Percentiles rank a stretch among this genome's conserved stretches.
phyloP scores from a whole-genome alignment of 2,888 invertebrate genomes.

The Elaeidobius kamerunicus region DNA sequence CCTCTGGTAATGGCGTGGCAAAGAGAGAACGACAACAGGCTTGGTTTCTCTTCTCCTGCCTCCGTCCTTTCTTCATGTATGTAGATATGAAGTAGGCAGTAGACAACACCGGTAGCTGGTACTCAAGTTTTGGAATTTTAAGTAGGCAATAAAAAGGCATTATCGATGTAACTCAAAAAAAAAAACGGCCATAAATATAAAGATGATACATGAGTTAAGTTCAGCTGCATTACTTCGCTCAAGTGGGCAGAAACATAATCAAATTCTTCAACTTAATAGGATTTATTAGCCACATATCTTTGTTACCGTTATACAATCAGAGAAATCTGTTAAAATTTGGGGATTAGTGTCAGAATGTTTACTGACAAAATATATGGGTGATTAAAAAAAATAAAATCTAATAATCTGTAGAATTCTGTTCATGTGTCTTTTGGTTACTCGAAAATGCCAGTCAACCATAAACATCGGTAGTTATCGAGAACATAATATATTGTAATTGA shows the following conservation, averaged over 20 bases:
- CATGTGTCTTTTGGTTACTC: too few relatives aligned
- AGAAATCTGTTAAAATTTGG: neutral
- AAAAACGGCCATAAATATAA: constrained; percentile 18
- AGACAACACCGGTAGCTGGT: constrained; percentile 31
- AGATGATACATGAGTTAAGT: constrained; percentile 13
- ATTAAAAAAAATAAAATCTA: too few relatives aligned
- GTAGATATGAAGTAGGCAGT: constrained; percentile 27
- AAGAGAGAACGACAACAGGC: constrained; percentile 19
- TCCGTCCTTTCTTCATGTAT: constrained; percentile 22
- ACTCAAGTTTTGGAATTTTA: constrained; percentile 31
- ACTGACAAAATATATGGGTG: too few relatives aligned
- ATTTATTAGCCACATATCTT: too few relatives aligned
- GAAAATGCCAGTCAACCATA: too few relatives aligned
- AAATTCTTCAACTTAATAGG: constrained; percentile 7
- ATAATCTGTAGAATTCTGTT: too few relatives aligned
- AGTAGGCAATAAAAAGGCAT: constrained; percentile 30
- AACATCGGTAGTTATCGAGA: too few relatives aligned
- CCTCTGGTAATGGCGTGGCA: constrained; percentile 8
- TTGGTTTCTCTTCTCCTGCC: constrained; percentile 23
- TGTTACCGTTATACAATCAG: too few relatives aligned
- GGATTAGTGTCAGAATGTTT: neutral
- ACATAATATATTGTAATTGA: too few relatives aligned
- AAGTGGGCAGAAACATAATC: constrained; percentile 3
- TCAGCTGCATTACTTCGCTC: neutral
- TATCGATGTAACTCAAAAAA: constrained; percentile 21